Evolutionary conservation across 2,888 invertebrate genomes (phyloP), one percentile per base, ranked within the genome.

Genomic region (Vandiemenella viatica): DNA sequence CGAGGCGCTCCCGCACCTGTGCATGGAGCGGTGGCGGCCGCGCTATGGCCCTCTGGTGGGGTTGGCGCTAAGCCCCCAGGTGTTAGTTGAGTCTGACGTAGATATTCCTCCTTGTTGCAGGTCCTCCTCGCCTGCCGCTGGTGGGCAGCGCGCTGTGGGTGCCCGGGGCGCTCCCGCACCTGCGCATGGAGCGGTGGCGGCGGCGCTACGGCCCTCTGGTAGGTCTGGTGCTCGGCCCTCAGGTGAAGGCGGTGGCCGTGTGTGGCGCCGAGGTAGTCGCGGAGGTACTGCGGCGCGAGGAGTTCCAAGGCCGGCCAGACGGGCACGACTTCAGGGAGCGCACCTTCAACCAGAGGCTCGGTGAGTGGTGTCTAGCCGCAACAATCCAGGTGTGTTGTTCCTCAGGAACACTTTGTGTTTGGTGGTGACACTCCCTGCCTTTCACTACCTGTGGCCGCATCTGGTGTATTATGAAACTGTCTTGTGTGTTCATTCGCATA

Each of bases 31-130:
- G 41, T 45, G 50, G 50, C 43, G 50, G 15, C 46, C 43, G 7
- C 32, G 43, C 17, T 56, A 55, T 32, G 56, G 56, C 4, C 52
- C 55, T 2, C 48, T 58, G 23, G 50, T 57, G 10, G 58, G 58
- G 1, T 40, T 54, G 4, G 46, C 49, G 16, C 16, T 55, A 5
- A 56, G 55, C 6, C 26, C 13, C n/a, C n/a, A n/a, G n/a, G n/a
- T n/a, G n/a, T n/a, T n/a, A n/a, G n/a, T n/a, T n/a, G n/a, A n/a
- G n/a, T n/a, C n/a, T n/a, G n/a, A n/a, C n/a, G n/a, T n/a, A n/a
- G n/a, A n/a, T n/a, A n/a, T n/a, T n/a, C n/a, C n/a, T n/a, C n/a
- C n/a, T n/a, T n/a, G n/a, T n/a, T n/a, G 4, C 45, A 57, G 58
- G 57, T 7, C 58, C 55, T 5, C 50, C 50, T 15, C 50, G 53